Conservation (phyloP, 37 sponge, comb jelly and placozoan genomes). For the Mnemiopsis leidyi region DNA sequence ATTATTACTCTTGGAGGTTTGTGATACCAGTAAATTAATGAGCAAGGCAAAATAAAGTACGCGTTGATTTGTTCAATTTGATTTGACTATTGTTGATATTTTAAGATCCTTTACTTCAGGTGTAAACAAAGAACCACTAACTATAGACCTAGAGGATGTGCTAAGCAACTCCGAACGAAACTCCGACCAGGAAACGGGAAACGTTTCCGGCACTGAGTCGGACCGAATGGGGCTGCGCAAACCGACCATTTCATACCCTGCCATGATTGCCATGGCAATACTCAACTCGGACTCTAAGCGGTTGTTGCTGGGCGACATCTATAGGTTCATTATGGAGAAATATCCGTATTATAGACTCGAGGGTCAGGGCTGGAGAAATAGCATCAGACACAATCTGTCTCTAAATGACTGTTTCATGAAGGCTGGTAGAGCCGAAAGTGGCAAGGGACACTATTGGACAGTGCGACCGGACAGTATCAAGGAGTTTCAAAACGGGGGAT, state of each 20-base stretch:
- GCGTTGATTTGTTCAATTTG: no score
- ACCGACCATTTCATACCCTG: constrained; percentile 62
- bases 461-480: constrained; percentile 53
- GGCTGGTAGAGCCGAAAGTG: constrained; percentile 60
- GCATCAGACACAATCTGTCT: constrained; percentile 58
- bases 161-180: neutral
- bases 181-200: neutral
- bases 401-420: constrained; percentile 63
- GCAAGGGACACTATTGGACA: constrained; percentile 64
- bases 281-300: constrained; percentile 61
- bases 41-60: no score
- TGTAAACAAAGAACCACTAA: constrained; percentile 33
- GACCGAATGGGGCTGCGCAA: neutral
- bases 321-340: constrained; percentile 50
- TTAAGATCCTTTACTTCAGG: neutral
- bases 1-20: constrained; percentile 29
- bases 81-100: neutral
- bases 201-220: neutral
- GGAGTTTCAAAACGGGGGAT: constrained; percentile 62
- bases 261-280: constrained; percentile 63
- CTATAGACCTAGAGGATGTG: constrained; percentile 40
- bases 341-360: constrained; percentile 56
- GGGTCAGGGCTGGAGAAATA: constrained; percentile 65
- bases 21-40: neutral
- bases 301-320: constrained; percentile 51